A percentile compares a stretch with the other conserved stretches of the same genome.
phyloP scores from a whole-genome alignment of 1,140 invertebrate genomes.

The Drosophila albomicans region DNA sequence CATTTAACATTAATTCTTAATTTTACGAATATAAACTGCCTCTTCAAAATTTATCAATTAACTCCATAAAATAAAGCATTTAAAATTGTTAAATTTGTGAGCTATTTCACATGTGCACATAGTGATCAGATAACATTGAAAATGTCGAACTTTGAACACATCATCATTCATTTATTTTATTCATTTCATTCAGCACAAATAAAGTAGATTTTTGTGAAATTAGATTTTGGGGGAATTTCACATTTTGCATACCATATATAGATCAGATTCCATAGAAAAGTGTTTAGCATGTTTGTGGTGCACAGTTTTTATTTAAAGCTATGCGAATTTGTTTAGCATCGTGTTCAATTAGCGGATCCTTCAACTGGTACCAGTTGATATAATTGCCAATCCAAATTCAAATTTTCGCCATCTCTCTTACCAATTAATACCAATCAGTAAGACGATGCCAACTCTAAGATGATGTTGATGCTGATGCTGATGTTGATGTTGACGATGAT shows the following conservation, averaged over 20 bases:
- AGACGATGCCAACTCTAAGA: constrained; percentile 17
- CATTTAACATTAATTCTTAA: too few relatives aligned
- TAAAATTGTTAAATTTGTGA: too few relatives aligned
- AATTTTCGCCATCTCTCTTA: constrained; percentile 7
- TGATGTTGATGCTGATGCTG: constrained; percentile 30
- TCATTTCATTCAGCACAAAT: neutral
- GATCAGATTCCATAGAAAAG: constrained; percentile 8
- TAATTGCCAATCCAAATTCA: constrained; percentile 61
- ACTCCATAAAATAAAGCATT: too few relatives aligned
- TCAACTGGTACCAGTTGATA: constrained; percentile 78
- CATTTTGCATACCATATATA: constrained; percentile 1
- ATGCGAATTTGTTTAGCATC: constrained; percentile 37
- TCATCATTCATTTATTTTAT: too few relatives aligned
- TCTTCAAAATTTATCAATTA: too few relatives aligned
- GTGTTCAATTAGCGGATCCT: constrained; percentile 72
- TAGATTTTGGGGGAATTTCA: neutral
- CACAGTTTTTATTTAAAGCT: constrained; percentile 29
- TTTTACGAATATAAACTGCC: too few relatives aligned
- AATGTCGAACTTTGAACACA: too few relatives aligned
- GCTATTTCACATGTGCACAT: too few relatives aligned
- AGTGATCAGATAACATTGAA: too few relatives aligned
- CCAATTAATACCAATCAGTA: constrained; percentile 75
- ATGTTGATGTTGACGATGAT: constrained; percentile 28
- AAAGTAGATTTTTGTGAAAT: neutral
- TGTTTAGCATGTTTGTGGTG: constrained; percentile 57